Conservation (phyloP, 2,888 invertebrate species). For the Andrena camellia region DNA sequence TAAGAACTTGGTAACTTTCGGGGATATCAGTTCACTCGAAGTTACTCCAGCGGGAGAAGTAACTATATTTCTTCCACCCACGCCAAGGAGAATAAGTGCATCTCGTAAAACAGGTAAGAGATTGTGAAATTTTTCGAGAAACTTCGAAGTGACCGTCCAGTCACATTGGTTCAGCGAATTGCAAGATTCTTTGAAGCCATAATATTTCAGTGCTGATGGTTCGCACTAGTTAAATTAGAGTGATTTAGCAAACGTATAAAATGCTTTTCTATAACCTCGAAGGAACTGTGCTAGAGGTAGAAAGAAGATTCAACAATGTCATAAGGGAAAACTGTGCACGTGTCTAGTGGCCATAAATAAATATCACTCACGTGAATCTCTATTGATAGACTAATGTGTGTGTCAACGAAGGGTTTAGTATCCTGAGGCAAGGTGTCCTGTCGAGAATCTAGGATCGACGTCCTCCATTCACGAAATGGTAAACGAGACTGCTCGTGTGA, state of each 20-base stretch:
- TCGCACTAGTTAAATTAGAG: too few species aligned
- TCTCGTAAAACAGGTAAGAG: too few species aligned
- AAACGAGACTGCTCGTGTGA: background rate
- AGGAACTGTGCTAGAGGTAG: too few species aligned
- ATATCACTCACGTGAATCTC: background rate
- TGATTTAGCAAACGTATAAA: too few species aligned
- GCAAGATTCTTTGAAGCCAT: too few species aligned
- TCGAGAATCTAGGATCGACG: slow-evolving; percentile 12
- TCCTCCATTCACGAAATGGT: background rate
- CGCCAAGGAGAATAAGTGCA: too few species aligned
- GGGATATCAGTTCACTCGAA: too few species aligned
- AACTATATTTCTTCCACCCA: too few species aligned
- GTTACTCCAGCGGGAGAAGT: too few species aligned
- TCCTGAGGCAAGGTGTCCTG: background rate
- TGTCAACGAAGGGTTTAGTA: background rate
- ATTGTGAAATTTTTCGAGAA: background rate
- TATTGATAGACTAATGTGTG: background rate
- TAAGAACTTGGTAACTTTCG: too few species aligned
- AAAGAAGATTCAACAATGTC: background rate
- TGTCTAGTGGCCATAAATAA: slow-evolving; percentile 18
- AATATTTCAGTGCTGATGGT: too few species aligned
- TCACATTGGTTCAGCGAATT: background rate
- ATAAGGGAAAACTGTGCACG: background rate
- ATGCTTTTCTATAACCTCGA: too few species aligned
- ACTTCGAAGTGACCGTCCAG: background rate